These are phyloP conservation scores for Protonibea diacanthus DNA, from an alignment of 2,797 vertebrate genomes.

Conservation along the genomic window DNA sequence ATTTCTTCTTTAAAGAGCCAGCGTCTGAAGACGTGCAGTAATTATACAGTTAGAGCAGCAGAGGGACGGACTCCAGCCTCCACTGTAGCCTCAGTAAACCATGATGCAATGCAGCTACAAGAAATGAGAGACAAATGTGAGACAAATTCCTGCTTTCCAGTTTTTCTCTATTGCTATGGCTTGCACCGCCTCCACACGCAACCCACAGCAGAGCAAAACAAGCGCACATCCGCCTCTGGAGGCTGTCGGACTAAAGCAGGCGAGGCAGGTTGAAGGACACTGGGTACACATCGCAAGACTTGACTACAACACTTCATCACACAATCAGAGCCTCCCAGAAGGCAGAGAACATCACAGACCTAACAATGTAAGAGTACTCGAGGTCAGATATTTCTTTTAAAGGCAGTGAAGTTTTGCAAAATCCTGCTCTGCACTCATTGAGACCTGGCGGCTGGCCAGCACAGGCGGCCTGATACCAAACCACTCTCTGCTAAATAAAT, in stretches of 20 bases:
- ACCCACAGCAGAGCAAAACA: conserved; percentile 8
- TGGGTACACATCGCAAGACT: conserved; percentile 1
- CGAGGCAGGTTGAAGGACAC: conserved; percentile 59
- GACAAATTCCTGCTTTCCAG: background rate
- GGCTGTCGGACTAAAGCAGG: conserved; percentile 36
- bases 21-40: background rate
- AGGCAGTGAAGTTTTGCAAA: conserved; percentile 40
- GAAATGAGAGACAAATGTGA: background rate
- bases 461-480: conserved; percentile 7
- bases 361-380: conserved; percentile 27
- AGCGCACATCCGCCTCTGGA: conserved; percentile 25
- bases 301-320: conserved; percentile 39
- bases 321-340: conserved; percentile 43
- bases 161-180: background rate
- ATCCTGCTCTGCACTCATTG: conserved; percentile 22
- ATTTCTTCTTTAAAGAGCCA: background rate
- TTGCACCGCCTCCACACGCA: conserved; percentile 29
- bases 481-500: conserved; percentile 47
- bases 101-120: conserved; percentile 3
- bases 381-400: conserved; percentile 51
- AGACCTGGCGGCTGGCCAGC: conserved; percentile 25
- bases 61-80: background rate
- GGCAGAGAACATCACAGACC: conserved; percentile 31
- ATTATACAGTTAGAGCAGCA: background rate
- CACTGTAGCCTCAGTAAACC: background rate